Evolutionary conservation across 2,888 invertebrate genomes (phyloP).

Genomic region (Melinopterus prodromus): DNA sequence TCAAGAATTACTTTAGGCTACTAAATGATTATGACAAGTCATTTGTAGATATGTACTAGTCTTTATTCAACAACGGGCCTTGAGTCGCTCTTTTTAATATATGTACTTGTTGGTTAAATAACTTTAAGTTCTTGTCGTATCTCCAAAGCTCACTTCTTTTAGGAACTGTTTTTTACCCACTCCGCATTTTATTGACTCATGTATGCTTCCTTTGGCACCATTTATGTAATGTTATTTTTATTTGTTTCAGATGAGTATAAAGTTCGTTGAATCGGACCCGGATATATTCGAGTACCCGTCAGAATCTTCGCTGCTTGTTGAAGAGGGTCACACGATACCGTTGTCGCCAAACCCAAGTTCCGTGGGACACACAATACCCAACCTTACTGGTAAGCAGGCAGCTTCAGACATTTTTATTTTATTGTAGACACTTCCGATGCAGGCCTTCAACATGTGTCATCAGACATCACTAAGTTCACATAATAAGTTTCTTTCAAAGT

Average conservation of each 20-base stretch:
- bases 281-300: constrained; percentile 94
- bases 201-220: too few species aligned
- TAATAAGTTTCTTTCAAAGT: constrained; percentile 7
- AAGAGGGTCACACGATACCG: constrained; percentile 60
- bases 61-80: too few species aligned
- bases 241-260: constrained; percentile 79
- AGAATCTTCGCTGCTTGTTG: constrained; percentile 80
- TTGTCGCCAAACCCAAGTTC: constrained; percentile 42
- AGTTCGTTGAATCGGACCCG: constrained; percentile 88
- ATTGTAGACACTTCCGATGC: not conserved
- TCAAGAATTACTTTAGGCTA: too few species aligned
- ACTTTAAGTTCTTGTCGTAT: too few species aligned
- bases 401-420: not conserved
- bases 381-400: constrained; percentile 50
- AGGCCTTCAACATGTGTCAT: constrained; percentile 13
- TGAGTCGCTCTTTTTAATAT: too few species aligned
- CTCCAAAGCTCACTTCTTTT: too few species aligned
- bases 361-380: constrained; percentile 54
- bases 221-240: constrained; percentile 27
- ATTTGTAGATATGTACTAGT: too few species aligned
- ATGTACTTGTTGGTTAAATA: too few species aligned
- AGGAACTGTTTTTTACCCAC: too few species aligned
- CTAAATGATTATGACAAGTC: too few species aligned
- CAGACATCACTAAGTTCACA: not conserved
- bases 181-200: too few species aligned